phyloP scores from a whole-genome alignment of 2,113 vertebrate genomes.

The Pardalotus punctatus region DNA sequence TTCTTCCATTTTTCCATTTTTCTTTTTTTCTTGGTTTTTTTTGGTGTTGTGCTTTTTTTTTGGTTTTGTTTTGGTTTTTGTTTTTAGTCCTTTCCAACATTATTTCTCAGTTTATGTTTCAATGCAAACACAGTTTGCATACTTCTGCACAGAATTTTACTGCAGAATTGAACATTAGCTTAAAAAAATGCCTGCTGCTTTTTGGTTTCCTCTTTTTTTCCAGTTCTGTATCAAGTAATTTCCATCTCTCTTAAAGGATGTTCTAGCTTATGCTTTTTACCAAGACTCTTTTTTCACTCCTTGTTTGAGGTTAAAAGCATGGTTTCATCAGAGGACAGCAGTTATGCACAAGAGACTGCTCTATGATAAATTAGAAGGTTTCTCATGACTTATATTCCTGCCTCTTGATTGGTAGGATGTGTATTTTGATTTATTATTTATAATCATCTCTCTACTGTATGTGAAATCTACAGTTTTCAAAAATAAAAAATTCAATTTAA shows the following conservation, averaged over 20 bases:
- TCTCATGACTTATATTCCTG: not conserved
- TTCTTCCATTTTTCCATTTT: not conserved
- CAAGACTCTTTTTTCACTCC: not conserved
- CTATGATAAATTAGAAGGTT: not conserved
- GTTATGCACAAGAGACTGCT: not conserved
- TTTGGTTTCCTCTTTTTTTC: not conserved
- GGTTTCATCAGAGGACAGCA: constrained; percentile 17
- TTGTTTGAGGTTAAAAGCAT: constrained; percentile 31
- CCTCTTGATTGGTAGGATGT: not conserved
- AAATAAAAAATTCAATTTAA: not conserved
- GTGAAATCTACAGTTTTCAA: not conserved
- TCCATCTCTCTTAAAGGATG: not conserved
- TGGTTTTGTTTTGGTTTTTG: not conserved
- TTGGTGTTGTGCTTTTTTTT: not conserved
- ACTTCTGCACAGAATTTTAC: not conserved
- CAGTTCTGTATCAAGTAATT: not conserved
- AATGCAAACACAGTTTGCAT: not conserved
- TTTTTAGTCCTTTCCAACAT: not conserved
- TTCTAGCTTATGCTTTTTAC: not conserved
- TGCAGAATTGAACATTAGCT: not conserved
- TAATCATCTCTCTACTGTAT: not conserved
- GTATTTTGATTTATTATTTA: constrained; percentile 43
- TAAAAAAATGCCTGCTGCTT: not conserved
- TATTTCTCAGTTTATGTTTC: not conserved
- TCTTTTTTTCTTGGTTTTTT: no score